phyloP scores from a whole-genome alignment of 2,888 invertebrate genomes.

The Limenitis arthemis region DNA sequence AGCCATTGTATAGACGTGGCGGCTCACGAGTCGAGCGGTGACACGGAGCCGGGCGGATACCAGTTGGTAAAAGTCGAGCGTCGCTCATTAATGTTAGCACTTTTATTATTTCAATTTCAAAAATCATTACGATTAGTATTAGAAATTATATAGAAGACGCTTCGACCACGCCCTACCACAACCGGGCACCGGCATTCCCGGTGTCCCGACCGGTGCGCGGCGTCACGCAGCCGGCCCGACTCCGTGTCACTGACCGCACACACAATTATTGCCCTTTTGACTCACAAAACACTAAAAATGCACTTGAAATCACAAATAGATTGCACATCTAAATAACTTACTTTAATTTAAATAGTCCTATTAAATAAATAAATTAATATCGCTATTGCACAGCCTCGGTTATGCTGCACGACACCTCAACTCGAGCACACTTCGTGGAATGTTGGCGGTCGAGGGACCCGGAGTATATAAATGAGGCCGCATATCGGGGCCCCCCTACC shows the following conservation, averaged over 20 bases:
- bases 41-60: conserved; percentile 35
- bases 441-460: conserved; percentile 57
- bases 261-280: conserved; percentile 37
- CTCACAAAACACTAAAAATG: conserved; percentile 26
- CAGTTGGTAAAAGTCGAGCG: conserved; percentile 44
- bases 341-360: conserved; percentile 70
- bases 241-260: conserved; percentile 63
- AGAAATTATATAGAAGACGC: conserved; percentile 27
- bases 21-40: conserved; percentile 40
- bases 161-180: conserved; percentile 71
- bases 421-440: conserved; percentile 69
- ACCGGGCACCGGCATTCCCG: conserved; percentile 59
- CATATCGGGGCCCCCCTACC: conserved; percentile 70
- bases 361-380: conserved; percentile 68
- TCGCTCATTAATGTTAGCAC: conserved; percentile 2
- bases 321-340: conserved; percentile 51
- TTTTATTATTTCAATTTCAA: conserved; percentile 22
- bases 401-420: conserved; percentile 61
- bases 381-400: conserved; percentile 69
- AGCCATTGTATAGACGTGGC: conserved; percentile 51
- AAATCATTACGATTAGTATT: conserved; percentile 13
- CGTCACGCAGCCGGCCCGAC: conserved; percentile 38
- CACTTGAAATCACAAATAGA: conserved; percentile 42
- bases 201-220: conserved; percentile 40
- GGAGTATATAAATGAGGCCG: conserved; percentile 72